These are phyloP conservation scores for Pelagia noctiluca DNA, from an alignment of 30 jellyfish, hydroid and myxozoan genomes.

Conservation along the genomic window DNA sequence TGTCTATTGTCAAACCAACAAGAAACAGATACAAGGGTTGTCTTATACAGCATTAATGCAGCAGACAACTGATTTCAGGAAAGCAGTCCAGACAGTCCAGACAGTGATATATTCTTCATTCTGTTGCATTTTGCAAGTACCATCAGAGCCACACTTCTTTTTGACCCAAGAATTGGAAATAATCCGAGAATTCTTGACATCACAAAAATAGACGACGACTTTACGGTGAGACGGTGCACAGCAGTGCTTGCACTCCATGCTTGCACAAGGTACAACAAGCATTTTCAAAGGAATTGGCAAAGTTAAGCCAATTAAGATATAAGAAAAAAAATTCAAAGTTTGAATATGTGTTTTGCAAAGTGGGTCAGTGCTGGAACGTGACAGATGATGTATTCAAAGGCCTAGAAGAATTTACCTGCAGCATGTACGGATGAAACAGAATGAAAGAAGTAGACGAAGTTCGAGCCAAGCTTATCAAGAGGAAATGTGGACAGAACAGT, in stretches of 20 bases:
- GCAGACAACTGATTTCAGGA: slow-evolving; percentile 19
- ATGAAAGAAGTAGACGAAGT: slow-evolving; percentile 27
- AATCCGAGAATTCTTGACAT: slow-evolving; percentile 27
- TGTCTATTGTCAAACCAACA: slow-evolving; percentile 10
- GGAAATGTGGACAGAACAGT: slow-evolving; percentile 19
- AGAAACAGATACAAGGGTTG: slow-evolving; percentile 5
- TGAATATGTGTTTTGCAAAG: slow-evolving; percentile 13
- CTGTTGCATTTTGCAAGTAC: slow-evolving; percentile 18
- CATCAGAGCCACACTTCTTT: slow-evolving; percentile 6
- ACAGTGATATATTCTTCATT: slow-evolving; percentile 28
- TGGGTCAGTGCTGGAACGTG: slow-evolving; percentile 29
- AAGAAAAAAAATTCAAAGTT: slow-evolving; percentile 16
- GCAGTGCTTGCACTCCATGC: slow-evolving; percentile 13
- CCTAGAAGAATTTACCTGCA: slow-evolving; percentile 30
- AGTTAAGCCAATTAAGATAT: slow-evolving; percentile 13
- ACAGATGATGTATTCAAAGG: slow-evolving; percentile 31
- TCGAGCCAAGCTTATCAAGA: slow-evolving; percentile 10
- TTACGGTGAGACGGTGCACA: slow-evolving; percentile 14
- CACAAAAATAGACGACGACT: slow-evolving; percentile 14
- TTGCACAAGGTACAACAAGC: slow-evolving; percentile 7
- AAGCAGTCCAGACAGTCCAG: background rate
- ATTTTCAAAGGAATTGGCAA: slow-evolving; percentile 25
- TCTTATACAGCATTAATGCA: slow-evolving; percentile 3
- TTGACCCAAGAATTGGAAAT: slow-evolving; percentile 3
- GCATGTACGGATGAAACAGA: slow-evolving; percentile 11